A percentile compares a stretch with the other conserved stretches of the same genome.
phyloP scores from a whole-genome alignment of 2,888 invertebrate species.

The Protodeltote pygarga region DNA sequence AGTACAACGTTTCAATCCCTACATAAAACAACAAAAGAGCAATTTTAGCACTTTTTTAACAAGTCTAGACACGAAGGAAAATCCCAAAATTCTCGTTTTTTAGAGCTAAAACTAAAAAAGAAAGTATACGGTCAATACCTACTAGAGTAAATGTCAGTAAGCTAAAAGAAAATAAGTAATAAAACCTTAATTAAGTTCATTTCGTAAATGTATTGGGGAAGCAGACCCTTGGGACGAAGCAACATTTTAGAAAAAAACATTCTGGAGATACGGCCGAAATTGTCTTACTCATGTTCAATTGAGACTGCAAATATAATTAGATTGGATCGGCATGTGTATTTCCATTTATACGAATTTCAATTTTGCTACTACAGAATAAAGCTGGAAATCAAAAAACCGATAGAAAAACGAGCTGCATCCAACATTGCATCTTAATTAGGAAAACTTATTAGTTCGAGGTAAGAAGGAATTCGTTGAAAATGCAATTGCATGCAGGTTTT shows the following conservation, averaged over 20 bases:
- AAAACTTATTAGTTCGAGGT: slow-evolving; percentile 29
- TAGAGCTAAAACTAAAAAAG: slow-evolving; percentile 8
- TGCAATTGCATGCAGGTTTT: slow-evolving; percentile 12
- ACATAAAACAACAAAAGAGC: neutral
- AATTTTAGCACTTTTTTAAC: neutral
- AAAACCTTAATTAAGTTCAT: slow-evolving; percentile 51
- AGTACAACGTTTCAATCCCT: too few relatives aligned
- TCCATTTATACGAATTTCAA: neutral
- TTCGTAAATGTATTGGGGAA: slow-evolving; percentile 48
- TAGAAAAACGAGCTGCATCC: slow-evolving; percentile 5
- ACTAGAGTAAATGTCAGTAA: slow-evolving; percentile 21
- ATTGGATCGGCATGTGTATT: slow-evolving; percentile 8
- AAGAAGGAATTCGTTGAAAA: slow-evolving; percentile 23
- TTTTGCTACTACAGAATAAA: slow-evolving; percentile 4
- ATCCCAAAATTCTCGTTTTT: neutral
- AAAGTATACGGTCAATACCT: slow-evolving; percentile 17
- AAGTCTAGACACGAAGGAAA: neutral
- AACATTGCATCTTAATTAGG: slow-evolving; percentile 32
- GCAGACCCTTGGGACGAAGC: slow-evolving; percentile 24
- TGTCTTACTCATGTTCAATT: slow-evolving; percentile 31
- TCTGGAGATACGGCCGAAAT: slow-evolving; percentile 20
- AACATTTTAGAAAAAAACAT: slow-evolving; percentile 34
- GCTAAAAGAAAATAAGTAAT: slow-evolving; percentile 45
- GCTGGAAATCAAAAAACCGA: slow-evolving; percentile 9
- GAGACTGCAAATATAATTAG: slow-evolving; percentile 30